Conservation (phyloP, 1,140 invertebrate species). For the Drosophila micromelanica region DNA sequence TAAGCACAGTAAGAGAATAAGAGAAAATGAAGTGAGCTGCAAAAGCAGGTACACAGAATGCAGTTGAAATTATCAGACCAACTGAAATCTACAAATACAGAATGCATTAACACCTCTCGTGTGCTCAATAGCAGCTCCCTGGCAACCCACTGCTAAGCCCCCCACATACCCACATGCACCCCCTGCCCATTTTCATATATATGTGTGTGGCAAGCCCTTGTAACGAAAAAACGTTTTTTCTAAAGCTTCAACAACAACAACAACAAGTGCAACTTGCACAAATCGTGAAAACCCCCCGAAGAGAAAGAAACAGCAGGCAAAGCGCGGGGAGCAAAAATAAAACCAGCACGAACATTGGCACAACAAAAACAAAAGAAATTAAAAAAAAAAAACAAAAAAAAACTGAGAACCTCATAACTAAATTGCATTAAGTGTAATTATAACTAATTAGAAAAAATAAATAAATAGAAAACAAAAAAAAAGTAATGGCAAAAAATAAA, state of each 20-base stretch:
- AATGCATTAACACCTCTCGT: slow-evolving; percentile 70
- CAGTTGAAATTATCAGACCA: slow-evolving; percentile 45
- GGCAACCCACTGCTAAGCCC: not conserved
- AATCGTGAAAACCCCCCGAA: slow-evolving; percentile 59
- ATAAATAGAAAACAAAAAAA: slow-evolving; percentile 38
- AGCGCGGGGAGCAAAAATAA: not conserved
- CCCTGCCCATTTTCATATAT: not conserved
- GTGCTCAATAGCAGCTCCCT: slow-evolving; percentile 34
- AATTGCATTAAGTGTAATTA: slow-evolving; percentile 83
- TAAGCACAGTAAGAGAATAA: not conserved
- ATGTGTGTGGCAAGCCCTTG: slow-evolving; percentile 44
- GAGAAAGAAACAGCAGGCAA: slow-evolving; percentile 6
- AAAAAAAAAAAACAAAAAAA: slow-evolving; percentile 7
- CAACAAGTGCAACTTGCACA: slow-evolving; percentile 55
- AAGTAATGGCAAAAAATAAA: slow-evolving; percentile 37
- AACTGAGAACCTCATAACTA: slow-evolving; percentile 71
- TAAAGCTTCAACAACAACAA: slow-evolving; percentile 46
- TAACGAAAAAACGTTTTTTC: slow-evolving; percentile 60
- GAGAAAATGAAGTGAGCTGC: not conserved
- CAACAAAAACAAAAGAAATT: slow-evolving; percentile 25
- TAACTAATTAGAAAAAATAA: slow-evolving; percentile 75
- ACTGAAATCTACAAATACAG: slow-evolving; percentile 50
- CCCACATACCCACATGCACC: no score
- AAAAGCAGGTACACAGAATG: slow-evolving; percentile 14
- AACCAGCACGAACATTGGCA: slow-evolving; percentile 53